Evolutionary conservation across 2,113 vertebrate genomes (phyloP).

Genomic region (Burhinus oedicnemus): DNA sequence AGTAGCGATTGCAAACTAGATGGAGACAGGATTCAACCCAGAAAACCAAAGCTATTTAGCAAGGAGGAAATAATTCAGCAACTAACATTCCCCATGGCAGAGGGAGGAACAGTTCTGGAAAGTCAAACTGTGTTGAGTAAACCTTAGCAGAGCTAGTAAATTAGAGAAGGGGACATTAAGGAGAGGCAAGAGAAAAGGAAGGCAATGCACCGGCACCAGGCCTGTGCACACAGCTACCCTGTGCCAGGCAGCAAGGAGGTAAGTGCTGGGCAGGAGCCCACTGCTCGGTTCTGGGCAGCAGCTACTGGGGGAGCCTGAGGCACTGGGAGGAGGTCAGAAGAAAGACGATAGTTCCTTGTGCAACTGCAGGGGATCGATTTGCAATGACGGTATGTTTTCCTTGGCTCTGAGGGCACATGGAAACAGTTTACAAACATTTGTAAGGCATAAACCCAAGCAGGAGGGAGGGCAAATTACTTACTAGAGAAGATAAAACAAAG

Average conservation of each 20-base stretch:
- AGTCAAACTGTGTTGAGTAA: background rate
- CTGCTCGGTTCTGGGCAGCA: background rate
- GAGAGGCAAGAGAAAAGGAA: background rate
- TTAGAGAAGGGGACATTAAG: background rate
- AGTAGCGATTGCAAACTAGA: background rate
- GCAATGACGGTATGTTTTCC: background rate
- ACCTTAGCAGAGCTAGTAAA: background rate
- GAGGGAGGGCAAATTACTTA: background rate
- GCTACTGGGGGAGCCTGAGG: background rate
- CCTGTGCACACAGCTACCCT: background rate
- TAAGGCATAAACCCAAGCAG: background rate
- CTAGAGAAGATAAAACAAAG: background rate
- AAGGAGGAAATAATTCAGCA: background rate
- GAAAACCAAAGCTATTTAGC: background rate
- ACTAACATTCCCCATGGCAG: background rate
- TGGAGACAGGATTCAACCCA: background rate
- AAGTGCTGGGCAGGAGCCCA: background rate
- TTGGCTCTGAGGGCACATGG: background rate
- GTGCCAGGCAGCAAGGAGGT: background rate
- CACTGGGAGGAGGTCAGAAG: background rate
- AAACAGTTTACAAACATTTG: conserved; percentile 1
- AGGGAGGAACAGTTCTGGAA: background rate
- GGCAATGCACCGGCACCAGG: fast-evolving
- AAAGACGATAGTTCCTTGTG: background rate
- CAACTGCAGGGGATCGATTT: background rate